A percentile compares a stretch with the other conserved stretches of the same genome.
phyloP scores from a whole-genome alignment of 2,113 vertebrate genomes.

The Phylloscopus trochilus region DNA sequence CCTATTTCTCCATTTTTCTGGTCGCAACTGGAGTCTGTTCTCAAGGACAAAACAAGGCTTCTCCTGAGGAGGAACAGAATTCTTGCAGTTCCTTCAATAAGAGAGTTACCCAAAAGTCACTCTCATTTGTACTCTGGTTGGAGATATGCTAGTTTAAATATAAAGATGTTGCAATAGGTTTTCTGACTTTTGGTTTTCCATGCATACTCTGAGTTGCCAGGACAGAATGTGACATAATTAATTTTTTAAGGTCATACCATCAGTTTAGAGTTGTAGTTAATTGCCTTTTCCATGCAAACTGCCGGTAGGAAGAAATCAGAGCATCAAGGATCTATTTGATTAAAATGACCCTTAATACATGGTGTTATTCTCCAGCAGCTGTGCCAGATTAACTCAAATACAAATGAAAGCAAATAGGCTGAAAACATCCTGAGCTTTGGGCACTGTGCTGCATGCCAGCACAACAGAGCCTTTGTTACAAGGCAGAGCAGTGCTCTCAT shows the following conservation, averaged over 20 bases:
- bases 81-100: not conserved
- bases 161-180: not conserved
- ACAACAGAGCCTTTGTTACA: conserved; percentile 48
- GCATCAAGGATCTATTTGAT: not conserved
- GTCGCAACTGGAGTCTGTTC: not conserved
- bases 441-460: not conserved
- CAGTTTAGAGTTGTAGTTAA: not conserved
- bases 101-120: not conserved
- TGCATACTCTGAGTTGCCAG: not conserved
- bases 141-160: not conserved
- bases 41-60: not conserved
- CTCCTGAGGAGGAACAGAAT: not conserved
- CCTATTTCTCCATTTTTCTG: not conserved
- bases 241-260: not conserved
- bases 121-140: not conserved
- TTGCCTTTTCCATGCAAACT: not conserved
- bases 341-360: not conserved
- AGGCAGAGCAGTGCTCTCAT: not conserved
- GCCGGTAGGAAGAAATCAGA: not conserved
- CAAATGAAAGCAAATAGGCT: conserved; percentile 25
- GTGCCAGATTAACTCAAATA: not conserved
- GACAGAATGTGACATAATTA: not conserved
- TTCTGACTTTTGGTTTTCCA: not conserved
- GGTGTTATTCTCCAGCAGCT: not conserved
- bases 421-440: conserved; percentile 48